phyloP scores from a whole-genome alignment of 2,113 vertebrate species.

The Sclerurus mexicanus region DNA sequence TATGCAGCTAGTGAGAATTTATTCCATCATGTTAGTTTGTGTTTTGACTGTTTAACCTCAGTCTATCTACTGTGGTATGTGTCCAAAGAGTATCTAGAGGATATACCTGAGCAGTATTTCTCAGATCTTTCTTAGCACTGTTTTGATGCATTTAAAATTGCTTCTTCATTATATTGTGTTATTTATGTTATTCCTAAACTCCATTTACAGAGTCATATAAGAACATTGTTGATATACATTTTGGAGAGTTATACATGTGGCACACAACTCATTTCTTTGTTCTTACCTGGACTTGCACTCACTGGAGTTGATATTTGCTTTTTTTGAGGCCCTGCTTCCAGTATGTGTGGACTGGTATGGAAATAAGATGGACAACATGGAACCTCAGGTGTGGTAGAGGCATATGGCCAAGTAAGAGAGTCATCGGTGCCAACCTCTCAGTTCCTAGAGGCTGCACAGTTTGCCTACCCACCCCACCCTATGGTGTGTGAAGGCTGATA shows the following conservation, averaged over 20 bases:
- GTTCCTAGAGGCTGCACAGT: background rate
- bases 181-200: background rate
- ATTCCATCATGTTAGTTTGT: background rate
- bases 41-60: background rate
- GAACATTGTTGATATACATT: background rate
- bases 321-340: background rate
- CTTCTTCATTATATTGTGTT: background rate
- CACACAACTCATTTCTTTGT: background rate
- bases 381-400: background rate
- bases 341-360: background rate
- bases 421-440: background rate
- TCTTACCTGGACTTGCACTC: background rate
- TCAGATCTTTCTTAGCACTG: background rate
- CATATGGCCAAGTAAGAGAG: background rate
- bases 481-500: background rate
- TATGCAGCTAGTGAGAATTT: background rate
- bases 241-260: background rate
- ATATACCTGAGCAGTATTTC: background rate
- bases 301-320: background rate
- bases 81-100: background rate
- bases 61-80: background rate
- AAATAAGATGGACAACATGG: background rate
- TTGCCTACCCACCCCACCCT: background rate
- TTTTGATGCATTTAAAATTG: background rate
- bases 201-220: background rate